Evolutionary conservation across 2,113 vertebrate genomes (phyloP), one percentile per base, ranked within the genome.

Genomic region (Urocolius indicus): DNA sequence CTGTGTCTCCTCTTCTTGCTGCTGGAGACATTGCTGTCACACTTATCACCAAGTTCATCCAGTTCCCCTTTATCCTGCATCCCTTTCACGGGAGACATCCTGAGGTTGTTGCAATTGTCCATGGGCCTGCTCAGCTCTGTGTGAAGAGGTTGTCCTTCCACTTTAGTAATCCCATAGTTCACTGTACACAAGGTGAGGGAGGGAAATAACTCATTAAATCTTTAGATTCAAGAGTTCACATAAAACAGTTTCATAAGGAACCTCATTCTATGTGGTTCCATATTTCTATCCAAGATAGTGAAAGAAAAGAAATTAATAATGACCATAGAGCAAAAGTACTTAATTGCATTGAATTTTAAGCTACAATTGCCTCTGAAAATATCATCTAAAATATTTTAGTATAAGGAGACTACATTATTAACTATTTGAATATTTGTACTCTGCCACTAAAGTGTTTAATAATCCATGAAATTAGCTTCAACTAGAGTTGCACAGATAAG

Each of bases 1-100:
- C 99, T 96, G 97, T 99, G 99, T 46, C 99, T 98, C 95, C 99
- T 97, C 97, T 99, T 99, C 97, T 99, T 99, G 90, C 99, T 99
- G 98, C 99, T 99, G 94, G 99, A 99, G 84, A 99, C 99, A 38
- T 99, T 99, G 83, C 98, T 99, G 98, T 99, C 99, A 88, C 99
- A 99, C 86, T 99, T 99, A 97, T 99, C 99, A 7, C 98, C 98
- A 48, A 98, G 97, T 93, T 99, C 99, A 79, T 99, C 99, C 96
- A 99, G 85, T 21, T 99, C 99, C 11, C 97, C 97, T 63, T 99
- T 99, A 30, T 99, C 99, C 83, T 96, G 98, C 14, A 98, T 98
- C 62, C 97, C 98, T 89, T 98, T 98, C 72, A 96, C 99, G 0
- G 99, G 99, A 30, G 99, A 99, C 84, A 98, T 98, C 55, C 99